Evolutionary conservation across 2,113 vertebrate genomes (phyloP).

Genomic region (Jaculus jaculus): DNA sequence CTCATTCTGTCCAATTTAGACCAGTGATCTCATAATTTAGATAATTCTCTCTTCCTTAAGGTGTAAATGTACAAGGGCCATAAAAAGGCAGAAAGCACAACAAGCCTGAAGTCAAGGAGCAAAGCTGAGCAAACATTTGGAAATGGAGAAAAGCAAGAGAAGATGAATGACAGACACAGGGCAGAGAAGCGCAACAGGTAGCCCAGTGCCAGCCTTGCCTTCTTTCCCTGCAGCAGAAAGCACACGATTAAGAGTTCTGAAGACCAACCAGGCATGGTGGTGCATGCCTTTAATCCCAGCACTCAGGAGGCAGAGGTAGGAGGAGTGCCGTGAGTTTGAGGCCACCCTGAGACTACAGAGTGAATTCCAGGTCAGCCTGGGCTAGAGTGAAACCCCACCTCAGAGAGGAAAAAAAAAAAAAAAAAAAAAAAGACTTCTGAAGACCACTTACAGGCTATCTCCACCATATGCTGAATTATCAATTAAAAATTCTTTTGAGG

Average conservation of each 20-base stretch:
- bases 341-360: too few relatives aligned
- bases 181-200: neutral
- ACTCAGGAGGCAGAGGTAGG: too few relatives aligned
- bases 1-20: neutral
- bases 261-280: too few relatives aligned
- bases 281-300: too few relatives aligned
- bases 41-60: conserved; percentile 15
- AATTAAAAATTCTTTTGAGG: neutral
- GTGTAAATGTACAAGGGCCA: neutral
- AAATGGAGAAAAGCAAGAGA: neutral
- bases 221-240: too few relatives aligned
- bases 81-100: conserved; percentile 21
- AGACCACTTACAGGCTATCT: neutral
- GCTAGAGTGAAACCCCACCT: too few relatives aligned
- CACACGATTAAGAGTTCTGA: neutral
- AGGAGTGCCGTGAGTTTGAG: too few relatives aligned
- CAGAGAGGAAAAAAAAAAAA: too few relatives aligned
- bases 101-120: neutral
- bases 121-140: neutral
- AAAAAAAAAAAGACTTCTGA: neutral
- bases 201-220: neutral
- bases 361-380: too few relatives aligned
- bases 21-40: conserved; percentile 7
- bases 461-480: neutral
- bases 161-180: too few relatives aligned